Percentiles rank a stretch among this genome's conserved stretches.
Conservation (phyloP, 2,113 vertebrate genomes). For the Ictalurus furcatus region DNA sequence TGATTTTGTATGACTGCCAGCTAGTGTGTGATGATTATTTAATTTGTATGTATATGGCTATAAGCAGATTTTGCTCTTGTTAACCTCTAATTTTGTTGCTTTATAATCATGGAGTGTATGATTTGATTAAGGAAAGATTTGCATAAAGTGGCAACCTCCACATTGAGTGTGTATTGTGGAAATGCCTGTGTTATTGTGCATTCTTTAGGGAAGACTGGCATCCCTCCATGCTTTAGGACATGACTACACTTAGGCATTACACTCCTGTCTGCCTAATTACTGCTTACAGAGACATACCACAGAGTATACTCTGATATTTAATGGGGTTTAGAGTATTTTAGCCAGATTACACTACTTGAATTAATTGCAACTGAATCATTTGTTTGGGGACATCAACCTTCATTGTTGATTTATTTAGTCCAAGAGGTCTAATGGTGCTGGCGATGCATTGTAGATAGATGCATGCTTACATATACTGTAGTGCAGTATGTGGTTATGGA, state of each 20-base stretch:
- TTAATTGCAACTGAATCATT: conserved; percentile 1
- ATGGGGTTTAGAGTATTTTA: neutral
- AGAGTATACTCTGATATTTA: conserved; percentile 18
- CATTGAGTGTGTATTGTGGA: neutral
- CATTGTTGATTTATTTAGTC: neutral
- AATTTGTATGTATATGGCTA: neutral
- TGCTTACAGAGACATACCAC: conserved; percentile 13
- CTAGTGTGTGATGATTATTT: neutral
- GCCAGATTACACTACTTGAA: neutral
- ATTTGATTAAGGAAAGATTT: conserved; percentile 23
- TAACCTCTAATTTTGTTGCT: neutral
- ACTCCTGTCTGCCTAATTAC: conserved; percentile 41
- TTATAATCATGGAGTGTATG: conserved; percentile 17
- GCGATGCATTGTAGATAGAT: neutral
- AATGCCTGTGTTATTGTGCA: neutral
- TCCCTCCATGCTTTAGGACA: neutral
- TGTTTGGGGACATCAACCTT: neutral
- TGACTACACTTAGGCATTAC: conserved; percentile 24
- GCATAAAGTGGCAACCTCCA: conserved; percentile 8
- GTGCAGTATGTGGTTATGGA: neutral
- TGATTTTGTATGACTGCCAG: neutral
- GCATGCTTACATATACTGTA: neutral
- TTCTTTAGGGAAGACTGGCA: neutral
- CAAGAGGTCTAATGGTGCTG: neutral
- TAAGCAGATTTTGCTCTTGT: neutral